phyloP scores from a whole-genome alignment of 2,797 vertebrate species.

The Sphenopsis melanotis region DNA sequence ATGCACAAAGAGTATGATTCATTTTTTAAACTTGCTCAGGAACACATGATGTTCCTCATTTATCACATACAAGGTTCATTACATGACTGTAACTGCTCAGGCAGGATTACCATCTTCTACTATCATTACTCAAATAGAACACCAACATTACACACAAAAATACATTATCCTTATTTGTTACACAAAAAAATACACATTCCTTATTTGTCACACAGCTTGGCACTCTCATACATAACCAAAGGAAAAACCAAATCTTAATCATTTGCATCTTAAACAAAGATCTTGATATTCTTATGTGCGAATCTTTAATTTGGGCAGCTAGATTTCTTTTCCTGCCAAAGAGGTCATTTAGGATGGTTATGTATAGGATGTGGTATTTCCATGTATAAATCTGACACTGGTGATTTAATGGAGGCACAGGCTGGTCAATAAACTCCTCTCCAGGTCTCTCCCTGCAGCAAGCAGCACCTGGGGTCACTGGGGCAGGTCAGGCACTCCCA shows the following conservation, averaged over 20 bases:
- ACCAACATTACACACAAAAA: not conserved
- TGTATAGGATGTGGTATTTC: not conserved
- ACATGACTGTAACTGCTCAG: not conserved
- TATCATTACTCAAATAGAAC: not conserved
- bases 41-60: not conserved
- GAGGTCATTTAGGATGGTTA: not conserved
- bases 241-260: not conserved
- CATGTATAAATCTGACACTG: not conserved
- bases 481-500: not conserved
- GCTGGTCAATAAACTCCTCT: not conserved
- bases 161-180: not conserved
- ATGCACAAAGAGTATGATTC: not conserved
- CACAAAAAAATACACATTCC: not conserved
- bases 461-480: not conserved
- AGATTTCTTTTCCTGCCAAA: not conserved
- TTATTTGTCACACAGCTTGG: not conserved
- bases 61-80: not conserved
- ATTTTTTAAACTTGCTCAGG: not conserved
- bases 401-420: not conserved
- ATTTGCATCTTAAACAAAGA: not conserved
- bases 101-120: not conserved
- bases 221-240: not conserved
- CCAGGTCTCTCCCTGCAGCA: not conserved
- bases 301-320: not conserved
- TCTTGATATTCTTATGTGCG: fast-evolving